Evolutionary conservation across 2,888 invertebrate species (phyloP).

Genomic region (Aproaerema taeniolella): DNA sequence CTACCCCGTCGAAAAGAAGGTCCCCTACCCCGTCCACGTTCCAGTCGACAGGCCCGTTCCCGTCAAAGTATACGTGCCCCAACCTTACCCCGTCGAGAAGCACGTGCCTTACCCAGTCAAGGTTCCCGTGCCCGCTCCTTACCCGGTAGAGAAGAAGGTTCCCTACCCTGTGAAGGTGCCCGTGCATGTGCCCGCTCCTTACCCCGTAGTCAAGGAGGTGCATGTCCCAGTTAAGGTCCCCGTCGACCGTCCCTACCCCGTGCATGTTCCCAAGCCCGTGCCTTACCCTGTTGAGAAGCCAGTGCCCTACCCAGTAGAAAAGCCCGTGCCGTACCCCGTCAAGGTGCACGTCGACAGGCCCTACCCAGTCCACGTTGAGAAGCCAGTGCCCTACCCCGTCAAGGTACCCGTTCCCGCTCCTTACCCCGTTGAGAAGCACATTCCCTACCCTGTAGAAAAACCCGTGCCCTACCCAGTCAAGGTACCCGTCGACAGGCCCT

Average conservation of each 20-base stretch:
- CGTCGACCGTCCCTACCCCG: slow-evolving; percentile 81
- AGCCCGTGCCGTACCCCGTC: slow-evolving; percentile 78
- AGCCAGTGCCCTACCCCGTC: slow-evolving; percentile 73
- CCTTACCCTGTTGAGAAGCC: slow-evolving; percentile 78
- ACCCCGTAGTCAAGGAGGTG: slow-evolving; percentile 78
- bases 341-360: slow-evolving; percentile 80
- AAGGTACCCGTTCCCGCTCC: slow-evolving; percentile 83
- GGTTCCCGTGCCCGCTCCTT: slow-evolving; percentile 82
- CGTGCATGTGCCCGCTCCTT: slow-evolving; percentile 79
- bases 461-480: slow-evolving; percentile 82
- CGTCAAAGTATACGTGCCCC: slow-evolving; percentile 74
- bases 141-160: slow-evolving; percentile 81
- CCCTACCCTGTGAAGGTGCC: slow-evolving; percentile 81
- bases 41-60: slow-evolving; percentile 71
- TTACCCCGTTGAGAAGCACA: slow-evolving; percentile 78
- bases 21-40: slow-evolving; percentile 75
- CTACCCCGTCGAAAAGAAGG: slow-evolving; percentile 81
- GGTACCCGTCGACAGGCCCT: slow-evolving; percentile 79
- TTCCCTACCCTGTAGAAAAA: slow-evolving; percentile 82
- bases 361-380: slow-evolving; percentile 62
- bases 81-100: slow-evolving; percentile 79
- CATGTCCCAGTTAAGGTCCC: slow-evolving; percentile 80
- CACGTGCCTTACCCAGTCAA: slow-evolving; percentile 81
- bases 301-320: slow-evolving; percentile 79
- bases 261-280: slow-evolving; percentile 78